Conservation (phyloP, 2,888 invertebrate genomes). For the Blastobasis lacticolella region DNA sequence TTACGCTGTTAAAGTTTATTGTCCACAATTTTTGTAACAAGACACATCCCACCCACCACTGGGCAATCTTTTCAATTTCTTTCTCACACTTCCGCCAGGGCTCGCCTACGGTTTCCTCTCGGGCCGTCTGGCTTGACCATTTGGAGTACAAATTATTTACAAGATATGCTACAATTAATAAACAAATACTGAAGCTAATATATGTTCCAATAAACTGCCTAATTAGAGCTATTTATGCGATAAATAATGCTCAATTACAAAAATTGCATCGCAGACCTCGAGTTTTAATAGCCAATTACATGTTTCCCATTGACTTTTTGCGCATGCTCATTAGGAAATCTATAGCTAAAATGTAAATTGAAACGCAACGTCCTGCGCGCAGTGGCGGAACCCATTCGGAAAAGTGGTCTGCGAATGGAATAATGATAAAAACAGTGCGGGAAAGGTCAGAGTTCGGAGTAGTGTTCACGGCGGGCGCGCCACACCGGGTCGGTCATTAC, state of each 20-base stretch:
- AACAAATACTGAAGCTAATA: too few species aligned
- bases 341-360: conserved; percentile 3
- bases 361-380: conserved; percentile 1
- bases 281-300: too few species aligned
- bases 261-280: background rate
- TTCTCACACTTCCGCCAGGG: background rate
- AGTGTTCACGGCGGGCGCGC: background rate
- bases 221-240: background rate
- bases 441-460: conserved; percentile 1
- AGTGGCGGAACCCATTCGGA: conserved; percentile 2
- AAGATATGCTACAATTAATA: too few species aligned
- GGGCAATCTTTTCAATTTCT: background rate
- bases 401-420: background rate
- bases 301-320: background rate
- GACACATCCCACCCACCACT: background rate
- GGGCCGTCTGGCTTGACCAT: too few species aligned
- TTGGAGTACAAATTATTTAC: too few species aligned
- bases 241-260: background rate
- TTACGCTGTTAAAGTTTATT: too few species aligned
- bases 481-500: background rate
- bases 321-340: background rate
- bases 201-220: background rate
- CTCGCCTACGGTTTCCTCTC: background rate
- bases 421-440: background rate
- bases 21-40: too few species aligned